Conservation (phyloP, 2,888 invertebrate genomes). For the Andrena flavipes region DNA sequence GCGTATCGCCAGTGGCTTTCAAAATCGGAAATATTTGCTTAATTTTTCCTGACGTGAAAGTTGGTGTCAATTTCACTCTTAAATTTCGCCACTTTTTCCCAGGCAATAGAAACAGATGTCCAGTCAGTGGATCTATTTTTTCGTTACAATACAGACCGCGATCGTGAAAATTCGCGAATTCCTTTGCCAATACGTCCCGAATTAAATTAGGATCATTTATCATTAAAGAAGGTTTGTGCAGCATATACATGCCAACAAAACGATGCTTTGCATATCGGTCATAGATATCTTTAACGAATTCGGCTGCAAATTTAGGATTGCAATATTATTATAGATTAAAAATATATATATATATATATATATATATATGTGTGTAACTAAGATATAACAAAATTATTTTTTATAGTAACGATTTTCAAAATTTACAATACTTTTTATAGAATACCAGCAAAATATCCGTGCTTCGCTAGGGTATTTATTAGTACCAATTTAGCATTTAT, state of each 20-base stretch:
- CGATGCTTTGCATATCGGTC: slow-evolving; percentile 67
- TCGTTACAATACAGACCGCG: slow-evolving; percentile 79
- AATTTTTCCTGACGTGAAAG: slow-evolving; percentile 83
- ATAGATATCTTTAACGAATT: slow-evolving; percentile 69
- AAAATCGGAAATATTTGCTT: slow-evolving; percentile 80
- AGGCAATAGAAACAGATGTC: slow-evolving; percentile 75
- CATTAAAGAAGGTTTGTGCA: slow-evolving; percentile 76
- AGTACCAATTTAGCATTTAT: no score
- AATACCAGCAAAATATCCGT: no score
- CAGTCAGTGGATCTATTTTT: slow-evolving; percentile 78
- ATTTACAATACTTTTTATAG: no score
- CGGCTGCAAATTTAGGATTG: slow-evolving; percentile 61
- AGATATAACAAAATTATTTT: no score
- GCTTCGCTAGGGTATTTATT: no score
- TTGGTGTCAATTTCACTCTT: slow-evolving; percentile 82
- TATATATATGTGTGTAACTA: no score
- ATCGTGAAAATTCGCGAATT: slow-evolving; percentile 81
- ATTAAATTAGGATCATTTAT: slow-evolving; percentile 81
- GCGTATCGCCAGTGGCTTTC: slow-evolving; percentile 72
- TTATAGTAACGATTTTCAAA: no score
- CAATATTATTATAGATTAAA: neutral
- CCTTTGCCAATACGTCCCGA: slow-evolving; percentile 77
- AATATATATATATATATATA: no score
- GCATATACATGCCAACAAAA: slow-evolving; percentile 75
- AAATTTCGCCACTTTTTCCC: slow-evolving; percentile 82